Evolutionary conservation across 2,113 vertebrate genomes (phyloP), one percentile per base, ranked within the genome.

Genomic region (Isichthys henryi): DNA sequence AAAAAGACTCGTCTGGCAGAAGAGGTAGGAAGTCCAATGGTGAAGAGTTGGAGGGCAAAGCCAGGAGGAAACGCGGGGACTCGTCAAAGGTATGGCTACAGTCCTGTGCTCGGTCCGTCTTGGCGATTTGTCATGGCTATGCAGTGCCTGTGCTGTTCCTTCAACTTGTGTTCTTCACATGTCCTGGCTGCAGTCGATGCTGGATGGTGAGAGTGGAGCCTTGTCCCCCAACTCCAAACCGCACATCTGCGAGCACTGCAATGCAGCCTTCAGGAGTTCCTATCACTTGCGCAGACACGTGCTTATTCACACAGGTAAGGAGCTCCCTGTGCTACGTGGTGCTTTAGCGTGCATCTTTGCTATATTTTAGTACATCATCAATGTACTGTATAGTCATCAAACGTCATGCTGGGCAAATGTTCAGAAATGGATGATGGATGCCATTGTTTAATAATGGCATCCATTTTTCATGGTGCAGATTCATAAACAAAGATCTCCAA

Each of bases 191-290:
- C 90, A 98, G 95, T 94, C 96, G 90, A 93, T 96, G 92, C 94
- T 97, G 92, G 98, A 98, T 90, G 96, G 94, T 82, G 98, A 99
- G 88, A 96, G 96, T 91, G 95, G 96, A 82, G 93, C 96, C 5
- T 94, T 97, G 74, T 98, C 97, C 94, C 97, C 98, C 84, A 98
- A 95, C 93, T 98, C 98, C 91, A 99, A 99, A 95, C 98, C 98
- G 93, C 98, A 99, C 91, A 97, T 99, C 94, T 99, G 98, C 90
- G 98, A 99, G 92, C 98, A 99, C 96, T 99, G 98, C 94, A 98
- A 95, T 21, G 98, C 98, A 90, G 98, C 98, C 92, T 99, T 99
- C 94, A 95, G 98, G 91, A 99, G 98, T 95, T 99, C 98, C 94
- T 99, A 99, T 88, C 98, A 99, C 94, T 96, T 99, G 93, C 98